Evolutionary conservation across 2,797 vertebrate genomes (phyloP), one percentile per base, ranked within the genome.

Genomic region (Pangasius larnaudii): DNA sequence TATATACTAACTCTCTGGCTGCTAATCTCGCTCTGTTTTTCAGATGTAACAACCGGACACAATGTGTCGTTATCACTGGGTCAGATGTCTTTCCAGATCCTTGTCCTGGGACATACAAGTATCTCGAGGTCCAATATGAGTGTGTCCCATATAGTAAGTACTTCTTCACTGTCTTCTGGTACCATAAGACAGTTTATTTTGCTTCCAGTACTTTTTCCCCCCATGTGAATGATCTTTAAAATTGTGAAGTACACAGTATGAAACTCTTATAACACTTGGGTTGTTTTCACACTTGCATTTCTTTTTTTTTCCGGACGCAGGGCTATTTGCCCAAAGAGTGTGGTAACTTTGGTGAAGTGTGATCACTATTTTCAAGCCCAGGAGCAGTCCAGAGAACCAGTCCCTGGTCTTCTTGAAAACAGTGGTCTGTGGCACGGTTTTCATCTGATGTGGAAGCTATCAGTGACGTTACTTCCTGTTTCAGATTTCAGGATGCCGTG

Each of bases 81-180:
- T 98, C 98, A 92, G 99, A 99, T 94, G 98, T 99, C 93, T 99
- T 99, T 96, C 98, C 98, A 94, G 98, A 99, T 95, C 99, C 98
- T 90, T 99, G 98, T 96, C 99, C 98, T 88, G 99, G 99, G 95
- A 99, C 98, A 88, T 99, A 99, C 96, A 99, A 99, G 95, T 99
- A 99, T 91, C 98, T 99, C 96, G 98, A 99, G 97, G 98, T 99
- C 96, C 99, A 99, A 91, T 99, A 99, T 97, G 98, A 99, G 96
- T 99, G 99, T 97, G 99, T 99, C 94, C 99, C 98, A 94, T 99
- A 99, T 95, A 99, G 99, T 99, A 98, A 99, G 99, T 99, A 98
- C 95, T 87, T 86, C 39, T 72, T 22, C 58, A 65, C 18, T 27
- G 16, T 59, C 53, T 74, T 77, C 75, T 49, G 27, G 36, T 49